Base-by-base conservation (phyloP, 1,140 invertebrate genomes). In the Brachystomella parvula region DNA sequence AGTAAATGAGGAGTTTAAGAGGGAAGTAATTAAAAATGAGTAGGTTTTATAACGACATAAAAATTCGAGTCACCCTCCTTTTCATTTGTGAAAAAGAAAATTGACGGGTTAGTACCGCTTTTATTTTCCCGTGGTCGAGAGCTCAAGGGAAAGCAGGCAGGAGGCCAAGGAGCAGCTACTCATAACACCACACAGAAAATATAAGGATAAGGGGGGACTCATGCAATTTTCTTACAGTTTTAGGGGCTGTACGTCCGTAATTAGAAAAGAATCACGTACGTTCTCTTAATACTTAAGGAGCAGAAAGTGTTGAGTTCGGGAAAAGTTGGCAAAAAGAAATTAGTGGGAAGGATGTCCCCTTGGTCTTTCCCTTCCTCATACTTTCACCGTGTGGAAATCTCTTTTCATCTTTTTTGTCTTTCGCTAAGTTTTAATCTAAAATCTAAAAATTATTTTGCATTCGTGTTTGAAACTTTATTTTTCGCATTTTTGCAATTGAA, bases 31-130 rank as follows among this genome's bases (percentile, higher is more conserved):
- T 39, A 39, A 39, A 39, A 39, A 39, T 39, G 35, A 39, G 35
- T 19, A 60, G 21, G 17, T 17, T 60, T 60, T 21, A 21, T 21
- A 61, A 39, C 60, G 28, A 47, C 60, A 61, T 61, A 61, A 61
- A 61, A 57, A 57, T 57, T 33, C 35, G 35, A 21, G 35, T 28
- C 28, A 17, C 60, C 26, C 60, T 17, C 35, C 39, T 35, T 26
- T 24, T 39, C 19, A 19, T 6, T 39, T 39, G 6, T 19, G 35
- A 9, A 9, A 39, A 39, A 39, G 6, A 9, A 39, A 39, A 39
- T 39, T 39, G 35, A 39, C 35, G 35, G 35, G 35, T 39, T 39
- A 6, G 6, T 39, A 19, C 35, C 19, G 35, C 35, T 39, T 19
- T 39, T 39, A 19, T 9, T 9, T 19, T 39, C 6, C 6, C 35